Conservation (phyloP, 2,888 invertebrate species). For the Caenorhabditis sp. region DNA sequence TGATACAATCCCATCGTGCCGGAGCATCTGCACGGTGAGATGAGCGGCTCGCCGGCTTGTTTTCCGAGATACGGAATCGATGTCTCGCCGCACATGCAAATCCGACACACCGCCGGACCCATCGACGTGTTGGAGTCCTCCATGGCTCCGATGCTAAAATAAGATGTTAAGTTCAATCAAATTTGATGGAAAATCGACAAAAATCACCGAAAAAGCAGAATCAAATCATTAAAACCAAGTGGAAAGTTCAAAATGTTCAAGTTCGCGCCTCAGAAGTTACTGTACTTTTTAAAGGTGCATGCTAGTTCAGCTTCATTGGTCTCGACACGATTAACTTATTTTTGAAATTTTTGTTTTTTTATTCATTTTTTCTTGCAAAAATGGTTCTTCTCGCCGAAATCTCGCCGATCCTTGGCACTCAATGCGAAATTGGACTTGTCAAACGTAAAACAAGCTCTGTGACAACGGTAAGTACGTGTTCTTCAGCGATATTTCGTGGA, state of each 20-base stretch:
- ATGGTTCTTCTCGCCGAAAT: constrained; percentile 10
- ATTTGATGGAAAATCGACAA: not conserved
- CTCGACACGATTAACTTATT: constrained; percentile 21
- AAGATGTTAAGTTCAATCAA: not conserved
- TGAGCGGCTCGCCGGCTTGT: constrained; percentile 84
- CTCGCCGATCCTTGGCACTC: not conserved
- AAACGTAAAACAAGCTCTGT: constrained; percentile 8
- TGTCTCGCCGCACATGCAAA: constrained; percentile 85
- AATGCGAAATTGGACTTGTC: not conserved
- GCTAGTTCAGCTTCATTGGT: not conserved
- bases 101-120: constrained; percentile 84
- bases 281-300: constrained; percentile 32
- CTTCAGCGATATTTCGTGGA: too few relatives aligned
- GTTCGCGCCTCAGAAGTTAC: not conserved
- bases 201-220: constrained; percentile 2
- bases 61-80: constrained; percentile 72
- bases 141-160: constrained; percentile 17
- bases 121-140: constrained; percentile 59
- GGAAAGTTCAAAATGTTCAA: not conserved
- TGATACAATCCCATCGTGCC: constrained; percentile 89
- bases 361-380: not conserved
- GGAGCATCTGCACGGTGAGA: constrained; percentile 86
- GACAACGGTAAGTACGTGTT: not conserved
- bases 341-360: not conserved
- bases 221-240: too few relatives aligned